Base-by-base conservation (phyloP, 2,113 vertebrate genomes). In the Aythya baeri region DNA sequence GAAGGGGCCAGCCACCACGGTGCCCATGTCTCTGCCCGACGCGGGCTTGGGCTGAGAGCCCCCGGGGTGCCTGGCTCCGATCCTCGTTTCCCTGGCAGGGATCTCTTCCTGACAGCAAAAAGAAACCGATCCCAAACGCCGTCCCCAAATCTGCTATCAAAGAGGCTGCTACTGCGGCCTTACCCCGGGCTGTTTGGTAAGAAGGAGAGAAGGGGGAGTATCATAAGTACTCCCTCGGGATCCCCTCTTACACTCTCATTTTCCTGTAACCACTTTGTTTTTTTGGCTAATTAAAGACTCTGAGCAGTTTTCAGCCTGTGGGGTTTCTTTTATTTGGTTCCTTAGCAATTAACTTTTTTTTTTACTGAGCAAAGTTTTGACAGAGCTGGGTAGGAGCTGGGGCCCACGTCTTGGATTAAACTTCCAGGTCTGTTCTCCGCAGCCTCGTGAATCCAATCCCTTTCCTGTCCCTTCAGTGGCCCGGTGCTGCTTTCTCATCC, bases 231-330 rank as follows among this genome's bases (percentile, higher is more conserved):
- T 95, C 92, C 92, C 92, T 89, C 3, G 49, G 96, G 97, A 96
- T 95, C 83, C 93, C 85, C 94, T 95, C 83, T 94, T 91, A 85
- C 62, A 70, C 91, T 95, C 96, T 97, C 75, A 79, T 96, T 98
- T 97, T 97, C 96, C 95, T 96, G 93, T 97, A 85, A 86, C 97
- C 94, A 84, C 85, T 95, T 73, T 96, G 96, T 17, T 80, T 97
- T 95, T 97, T 96, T 95, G 97, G 95, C 97, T 98, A 98, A 98
- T 98, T 98, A 98, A 97, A 98, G 97, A 96, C 97, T 94, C 92
- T 49, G 91, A 97, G 91, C 94, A 94, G 73, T 97, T 97, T 97
- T 95, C 96, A 96, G 97, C 97, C 97, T 96, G 96, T 96, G 96
- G 97, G 96, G 94, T 95, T 98, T 98, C 95, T 97, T 98, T 98